Evolutionary conservation across 37 sponge, comb jelly and placozoan species (phyloP), one percentile per base, ranked within the genome.

Genomic region (Eunapius fragilis): DNA sequence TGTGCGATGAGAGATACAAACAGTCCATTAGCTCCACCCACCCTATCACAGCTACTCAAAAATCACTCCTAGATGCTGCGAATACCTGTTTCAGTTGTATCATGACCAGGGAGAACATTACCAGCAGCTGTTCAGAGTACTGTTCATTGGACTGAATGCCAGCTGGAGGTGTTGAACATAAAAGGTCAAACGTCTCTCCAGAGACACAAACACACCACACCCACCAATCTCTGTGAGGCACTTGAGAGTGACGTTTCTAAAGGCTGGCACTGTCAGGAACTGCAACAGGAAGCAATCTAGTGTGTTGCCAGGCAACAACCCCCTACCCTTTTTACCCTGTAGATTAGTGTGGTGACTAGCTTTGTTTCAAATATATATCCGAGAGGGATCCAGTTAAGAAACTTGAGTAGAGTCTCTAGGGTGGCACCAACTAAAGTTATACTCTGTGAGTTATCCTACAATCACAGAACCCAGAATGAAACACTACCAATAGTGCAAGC

Each of bases 351-450:
- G 36, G 89, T 89, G 79, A 99, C 88, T 69, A 99, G 88, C 72
- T 99, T 99, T n/a, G 99, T 99, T 86, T 97, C 98, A 89, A 99
- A 99, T 35, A 99, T 94, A 83, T 99, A 99, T 25, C 99, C 99
- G 14, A 99, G 92, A 13, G 99, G 99, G 37, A 97, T 97, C 99
- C 99, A 99, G 78, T 90, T 97, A 36, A 99, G 91, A 79, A 97
- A 99, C 25, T 85, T 83, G 4, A 96, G 88, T 70, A 97, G 84
- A 19, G 98, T 97, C 80, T 92, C 93, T 69, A 95, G 80, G 9
- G 95, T 95, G 48, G 83, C 87, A 19, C 69, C 67, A 25, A 95
- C 90, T 27, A 95, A 77, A 28, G 88, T 67, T 70, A 91, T 74
- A 47, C 90, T 92, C 82, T 95, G 95, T 26, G 95, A 95, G 87